phyloP scores from a whole-genome alignment of 2,888 invertebrate species.

The Aspidiotus rigidus region DNA sequence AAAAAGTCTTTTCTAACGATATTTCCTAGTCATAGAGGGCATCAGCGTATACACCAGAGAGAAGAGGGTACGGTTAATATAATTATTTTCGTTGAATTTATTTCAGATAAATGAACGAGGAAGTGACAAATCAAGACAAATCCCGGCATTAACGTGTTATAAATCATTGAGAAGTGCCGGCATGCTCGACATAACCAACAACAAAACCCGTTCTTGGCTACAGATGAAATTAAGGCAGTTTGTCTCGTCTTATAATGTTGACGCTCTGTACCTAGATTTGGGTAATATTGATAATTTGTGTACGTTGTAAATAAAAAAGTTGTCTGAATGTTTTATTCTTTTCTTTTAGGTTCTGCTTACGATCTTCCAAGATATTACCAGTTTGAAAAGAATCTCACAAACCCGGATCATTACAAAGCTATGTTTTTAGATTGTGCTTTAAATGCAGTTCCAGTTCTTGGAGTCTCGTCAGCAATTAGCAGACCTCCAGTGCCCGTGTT shows the following conservation, averaged over 20 bases:
- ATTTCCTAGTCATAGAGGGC: too few species aligned
- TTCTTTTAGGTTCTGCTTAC: constrained; percentile 53
- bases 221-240: constrained; percentile 61
- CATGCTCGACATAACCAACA: constrained; percentile 78
- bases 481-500: constrained; percentile 78
- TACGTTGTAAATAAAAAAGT: neutral
- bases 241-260: constrained; percentile 64
- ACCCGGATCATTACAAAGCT: constrained; percentile 75
- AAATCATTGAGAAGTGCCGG: constrained; percentile 71
- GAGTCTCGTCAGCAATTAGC: constrained; percentile 71
- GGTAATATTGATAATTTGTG: constrained; percentile 45
- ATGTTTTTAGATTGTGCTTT: constrained; percentile 56
- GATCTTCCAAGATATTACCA: constrained; percentile 80
- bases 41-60: too few species aligned
- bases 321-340: neutral
- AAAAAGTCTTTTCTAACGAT: too few species aligned
- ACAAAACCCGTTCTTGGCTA: constrained; percentile 70
- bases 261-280: constrained; percentile 73
- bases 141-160: constrained; percentile 73
- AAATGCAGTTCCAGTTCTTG: constrained; percentile 50
- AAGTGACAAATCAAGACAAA: constrained; percentile 55
- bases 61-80: too few species aligned
- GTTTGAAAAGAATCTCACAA: constrained; percentile 56
- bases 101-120: constrained; percentile 54
- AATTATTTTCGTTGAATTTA: neutral